phyloP scores from a whole-genome alignment of 2,797 vertebrate species.

The Chaenodraco wilsoni region DNA sequence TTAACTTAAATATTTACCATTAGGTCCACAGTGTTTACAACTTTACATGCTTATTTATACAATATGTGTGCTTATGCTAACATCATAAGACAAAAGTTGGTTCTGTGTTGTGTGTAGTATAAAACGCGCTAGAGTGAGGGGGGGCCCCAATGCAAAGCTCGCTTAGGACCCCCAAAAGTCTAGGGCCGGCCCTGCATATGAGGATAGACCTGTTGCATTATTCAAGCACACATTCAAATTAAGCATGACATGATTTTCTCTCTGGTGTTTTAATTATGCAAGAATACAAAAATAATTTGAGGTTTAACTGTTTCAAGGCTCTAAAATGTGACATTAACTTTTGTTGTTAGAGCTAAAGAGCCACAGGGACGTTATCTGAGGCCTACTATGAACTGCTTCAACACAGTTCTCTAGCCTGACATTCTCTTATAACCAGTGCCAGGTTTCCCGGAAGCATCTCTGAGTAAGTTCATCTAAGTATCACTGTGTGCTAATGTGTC shows the following conservation, averaged over 20 bases:
- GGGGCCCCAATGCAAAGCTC: too few relatives aligned
- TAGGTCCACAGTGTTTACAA: too few relatives aligned
- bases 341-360: conserved; percentile 56
- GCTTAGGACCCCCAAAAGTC: too few relatives aligned
- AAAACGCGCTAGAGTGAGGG: too few relatives aligned
- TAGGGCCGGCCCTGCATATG: background rate
- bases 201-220: conserved; percentile 17
- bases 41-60: too few relatives aligned
- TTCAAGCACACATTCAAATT: conserved; percentile 42
- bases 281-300: conserved; percentile 21
- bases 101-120: too few relatives aligned
- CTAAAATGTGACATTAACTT: conserved; percentile 49
- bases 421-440: conserved; percentile 52
- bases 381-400: conserved; percentile 42
- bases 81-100: too few relatives aligned
- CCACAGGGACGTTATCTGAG: conserved; percentile 58
- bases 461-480: conserved; percentile 30
- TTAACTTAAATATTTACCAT: too few relatives aligned
- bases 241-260: conserved; percentile 20
- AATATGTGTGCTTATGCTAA: too few relatives aligned
- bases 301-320: conserved; percentile 40
- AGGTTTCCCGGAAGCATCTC: conserved; percentile 43
- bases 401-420: conserved; percentile 56
- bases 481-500: conserved; percentile 43
- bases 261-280: conserved; percentile 10